Conservation (phyloP, 1,140 invertebrate species). For the Campoletis sonorensis region DNA sequence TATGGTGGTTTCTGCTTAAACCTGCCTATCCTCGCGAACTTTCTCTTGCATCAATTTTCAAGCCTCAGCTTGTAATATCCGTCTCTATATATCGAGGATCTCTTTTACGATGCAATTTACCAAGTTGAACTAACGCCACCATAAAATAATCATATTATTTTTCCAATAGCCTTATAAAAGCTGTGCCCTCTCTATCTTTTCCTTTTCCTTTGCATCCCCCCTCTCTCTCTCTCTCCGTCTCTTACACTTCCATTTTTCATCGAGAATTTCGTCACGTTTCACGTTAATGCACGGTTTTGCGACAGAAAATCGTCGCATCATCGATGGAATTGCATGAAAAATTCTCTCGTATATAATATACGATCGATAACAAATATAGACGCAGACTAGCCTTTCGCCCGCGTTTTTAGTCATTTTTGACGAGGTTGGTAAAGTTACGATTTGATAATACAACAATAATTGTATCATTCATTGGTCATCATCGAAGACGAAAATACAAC, state of each 20-base stretch:
- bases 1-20: background rate
- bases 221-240: background rate
- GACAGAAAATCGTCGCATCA: conserved; percentile 46
- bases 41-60: conserved; percentile 41
- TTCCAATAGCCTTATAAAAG: conserved; percentile 42
- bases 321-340: conserved; percentile 44
- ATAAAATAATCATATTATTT: conserved; percentile 58
- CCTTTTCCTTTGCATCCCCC: too few relatives aligned
- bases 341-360: background rate
- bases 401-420: too few relatives aligned
- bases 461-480: too few relatives aligned
- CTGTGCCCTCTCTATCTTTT: background rate
- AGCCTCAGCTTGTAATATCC: conserved; percentile 46
- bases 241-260: background rate
- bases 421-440: too few relatives aligned
- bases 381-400: too few relatives aligned
- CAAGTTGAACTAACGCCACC: conserved; percentile 40
- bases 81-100: background rate
- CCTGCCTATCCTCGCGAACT: background rate
- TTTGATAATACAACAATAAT: too few relatives aligned
- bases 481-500: too few relatives aligned
- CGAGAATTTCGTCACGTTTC: conserved; percentile 51
- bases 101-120: conserved; percentile 53
- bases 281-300: conserved; percentile 43
- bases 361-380: background rate